phyloP scores from a whole-genome alignment of 1,140 invertebrate species.

The Polypedilum pembai region DNA sequence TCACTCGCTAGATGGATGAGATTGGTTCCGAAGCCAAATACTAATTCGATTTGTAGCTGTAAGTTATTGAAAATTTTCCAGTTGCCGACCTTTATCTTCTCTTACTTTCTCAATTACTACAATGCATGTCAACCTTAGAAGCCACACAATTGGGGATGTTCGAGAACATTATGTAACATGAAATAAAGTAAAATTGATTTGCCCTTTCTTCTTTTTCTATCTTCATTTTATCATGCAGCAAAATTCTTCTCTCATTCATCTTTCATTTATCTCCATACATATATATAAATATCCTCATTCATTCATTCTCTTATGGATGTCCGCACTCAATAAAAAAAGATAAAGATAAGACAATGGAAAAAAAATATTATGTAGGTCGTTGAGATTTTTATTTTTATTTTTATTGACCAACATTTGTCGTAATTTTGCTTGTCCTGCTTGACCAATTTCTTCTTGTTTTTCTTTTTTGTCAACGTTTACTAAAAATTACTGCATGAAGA shows the following conservation, averaged over 20 bases:
- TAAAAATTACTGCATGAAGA: not conserved
- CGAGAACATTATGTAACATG: too few relatives aligned
- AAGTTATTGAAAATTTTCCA: too few relatives aligned
- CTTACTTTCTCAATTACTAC: too few relatives aligned
- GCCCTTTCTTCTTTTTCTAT: not conserved
- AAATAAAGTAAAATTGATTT: too few relatives aligned
- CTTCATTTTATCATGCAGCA: not conserved
- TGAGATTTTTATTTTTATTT: not conserved
- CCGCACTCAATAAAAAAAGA: not conserved
- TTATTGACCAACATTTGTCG: constrained; percentile 11
- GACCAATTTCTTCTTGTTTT: too few relatives aligned
- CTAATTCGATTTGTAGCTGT: too few relatives aligned
- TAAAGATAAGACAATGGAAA: constrained; percentile 5
- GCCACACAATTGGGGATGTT: too few relatives aligned
- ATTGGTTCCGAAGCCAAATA: too few relatives aligned
- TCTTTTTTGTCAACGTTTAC: not conserved
- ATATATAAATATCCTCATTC: not conserved
- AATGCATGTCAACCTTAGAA: too few relatives aligned
- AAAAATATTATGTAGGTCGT: not conserved
- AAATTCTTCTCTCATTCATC: not conserved
- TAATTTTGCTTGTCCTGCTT: not conserved
- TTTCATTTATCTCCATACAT: not conserved
- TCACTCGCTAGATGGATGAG: too few relatives aligned
- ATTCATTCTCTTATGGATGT: constrained; percentile 1
- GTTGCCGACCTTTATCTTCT: too few relatives aligned